Evolutionary conservation across 1,140 invertebrate species (phyloP).

Genomic region (Macrobrachium rosenbergii): DNA sequence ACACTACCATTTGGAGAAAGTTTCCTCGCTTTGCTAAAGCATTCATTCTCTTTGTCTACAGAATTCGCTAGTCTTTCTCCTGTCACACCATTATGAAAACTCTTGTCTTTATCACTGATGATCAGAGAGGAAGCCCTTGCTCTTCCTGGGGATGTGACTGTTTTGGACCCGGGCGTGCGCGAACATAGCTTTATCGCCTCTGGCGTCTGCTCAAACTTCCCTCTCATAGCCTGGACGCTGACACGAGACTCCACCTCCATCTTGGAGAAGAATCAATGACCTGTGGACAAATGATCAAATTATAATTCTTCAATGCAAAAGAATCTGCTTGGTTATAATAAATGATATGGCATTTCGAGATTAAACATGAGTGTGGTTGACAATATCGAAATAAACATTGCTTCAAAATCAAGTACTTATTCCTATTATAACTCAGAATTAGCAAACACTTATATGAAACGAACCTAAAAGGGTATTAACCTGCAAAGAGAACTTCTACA

Average conservation of each 20-base stretch:
- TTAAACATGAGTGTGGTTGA: too few species aligned
- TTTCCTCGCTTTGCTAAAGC: too few species aligned
- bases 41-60: too few species aligned
- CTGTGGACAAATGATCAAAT: background rate
- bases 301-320: background rate
- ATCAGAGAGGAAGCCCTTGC: conserved; percentile 9
- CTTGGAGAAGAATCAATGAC: background rate
- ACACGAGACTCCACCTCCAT: conserved; percentile 55
- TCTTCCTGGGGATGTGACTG: background rate
- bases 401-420: too few species aligned
- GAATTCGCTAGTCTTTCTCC: too few species aligned
- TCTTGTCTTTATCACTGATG: background rate
- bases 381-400: too few species aligned
- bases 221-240: conserved; percentile 49
- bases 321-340: background rate
- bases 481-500: too few species aligned
- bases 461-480: too few species aligned
- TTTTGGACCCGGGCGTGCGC: background rate
- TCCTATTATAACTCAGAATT: too few species aligned
- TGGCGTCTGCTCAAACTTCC: conserved; percentile 45
- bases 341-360: too few species aligned
- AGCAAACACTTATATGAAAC: too few species aligned
- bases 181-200: conserved; percentile 16
- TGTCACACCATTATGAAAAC: too few species aligned
- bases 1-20: background rate